A percentile compares a stretch with the other conserved stretches of the same genome.
Conservation (phyloP, 1,140 invertebrate species). For the Philaenus spumarius region DNA sequence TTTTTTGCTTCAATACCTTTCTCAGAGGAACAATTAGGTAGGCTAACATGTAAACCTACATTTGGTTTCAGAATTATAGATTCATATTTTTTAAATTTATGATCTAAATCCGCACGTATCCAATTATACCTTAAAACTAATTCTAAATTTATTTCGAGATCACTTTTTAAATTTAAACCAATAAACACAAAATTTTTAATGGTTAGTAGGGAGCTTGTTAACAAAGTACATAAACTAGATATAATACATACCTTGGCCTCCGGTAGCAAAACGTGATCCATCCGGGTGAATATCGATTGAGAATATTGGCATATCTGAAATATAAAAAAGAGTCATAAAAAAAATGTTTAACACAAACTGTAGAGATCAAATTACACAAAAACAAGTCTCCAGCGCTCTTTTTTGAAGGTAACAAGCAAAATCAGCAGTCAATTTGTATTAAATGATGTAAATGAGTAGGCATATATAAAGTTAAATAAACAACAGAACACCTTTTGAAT, state of each 20-base stretch:
- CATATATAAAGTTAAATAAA: no score
- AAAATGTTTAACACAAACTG: no score
- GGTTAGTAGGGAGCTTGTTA: conserved; percentile 4
- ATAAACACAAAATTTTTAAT: neutral
- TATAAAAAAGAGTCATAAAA: no score
- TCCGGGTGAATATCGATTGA: conserved; percentile 96
- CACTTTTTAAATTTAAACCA: neutral
- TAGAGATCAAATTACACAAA: no score
- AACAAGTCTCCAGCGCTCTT: no score
- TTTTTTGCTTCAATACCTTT: no score
- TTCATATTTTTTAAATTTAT: conserved; percentile 1
- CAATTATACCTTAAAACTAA: neutral
- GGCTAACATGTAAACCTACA: no score
- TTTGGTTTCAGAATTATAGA: conserved; percentile 7
- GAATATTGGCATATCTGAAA: conserved; percentile 90
- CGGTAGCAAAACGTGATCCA: conserved; percentile 85
- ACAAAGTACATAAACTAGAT: conserved; percentile 15
- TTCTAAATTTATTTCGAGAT: conserved; percentile 4
- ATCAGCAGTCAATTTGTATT: no score
- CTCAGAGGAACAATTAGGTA: no score
- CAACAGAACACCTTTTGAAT: no score
- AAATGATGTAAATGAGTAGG: no score
- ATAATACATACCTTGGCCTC: conserved; percentile 70
- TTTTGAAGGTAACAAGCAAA: no score
- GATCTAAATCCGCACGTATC: neutral